Conservation (phyloP, 53 echinoderm and acorn worm species). For the Echinarachnius parma region DNA sequence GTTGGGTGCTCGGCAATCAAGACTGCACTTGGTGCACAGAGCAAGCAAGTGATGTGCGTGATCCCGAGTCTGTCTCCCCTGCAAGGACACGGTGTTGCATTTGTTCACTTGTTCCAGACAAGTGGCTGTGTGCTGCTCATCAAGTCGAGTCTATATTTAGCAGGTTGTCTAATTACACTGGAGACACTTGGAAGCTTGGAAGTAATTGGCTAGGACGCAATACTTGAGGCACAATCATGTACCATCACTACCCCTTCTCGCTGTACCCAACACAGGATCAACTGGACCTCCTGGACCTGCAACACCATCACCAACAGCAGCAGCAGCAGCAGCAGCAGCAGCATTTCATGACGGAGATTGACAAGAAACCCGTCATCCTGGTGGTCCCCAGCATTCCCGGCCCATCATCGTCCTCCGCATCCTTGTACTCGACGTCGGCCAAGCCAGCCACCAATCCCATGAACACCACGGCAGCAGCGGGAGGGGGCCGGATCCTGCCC, state of each 20-base stretch:
- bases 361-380: conserved; percentile 46
- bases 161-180: too few species aligned
- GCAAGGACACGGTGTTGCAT: too few species aligned
- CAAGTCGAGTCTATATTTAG: too few species aligned
- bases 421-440: background rate
- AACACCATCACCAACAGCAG: conserved; percentile 36
- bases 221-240: too few species aligned
- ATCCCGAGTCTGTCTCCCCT: too few species aligned
- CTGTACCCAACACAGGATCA: conserved; percentile 47
- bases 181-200: too few species aligned
- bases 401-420: conserved; percentile 9
- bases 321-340: conserved; percentile 29
- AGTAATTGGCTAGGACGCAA: too few species aligned
- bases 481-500: conserved; percentile 22
- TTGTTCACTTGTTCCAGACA: too few species aligned
- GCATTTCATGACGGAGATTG: conserved; percentile 37
- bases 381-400: conserved; percentile 44
- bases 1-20: too few species aligned
- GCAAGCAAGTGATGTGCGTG: too few species aligned
- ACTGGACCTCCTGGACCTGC: conserved; percentile 33
- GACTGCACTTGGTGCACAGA: too few species aligned
- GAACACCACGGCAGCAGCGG: background rate
- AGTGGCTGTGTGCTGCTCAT: too few species aligned
- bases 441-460: conserved; percentile 18
- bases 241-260: conserved; percentile 38